Evolutionary conservation across 2,797 vertebrate species (phyloP), one percentile per base, ranked within the genome.

Genomic region (Labroides dimidiatus): DNA sequence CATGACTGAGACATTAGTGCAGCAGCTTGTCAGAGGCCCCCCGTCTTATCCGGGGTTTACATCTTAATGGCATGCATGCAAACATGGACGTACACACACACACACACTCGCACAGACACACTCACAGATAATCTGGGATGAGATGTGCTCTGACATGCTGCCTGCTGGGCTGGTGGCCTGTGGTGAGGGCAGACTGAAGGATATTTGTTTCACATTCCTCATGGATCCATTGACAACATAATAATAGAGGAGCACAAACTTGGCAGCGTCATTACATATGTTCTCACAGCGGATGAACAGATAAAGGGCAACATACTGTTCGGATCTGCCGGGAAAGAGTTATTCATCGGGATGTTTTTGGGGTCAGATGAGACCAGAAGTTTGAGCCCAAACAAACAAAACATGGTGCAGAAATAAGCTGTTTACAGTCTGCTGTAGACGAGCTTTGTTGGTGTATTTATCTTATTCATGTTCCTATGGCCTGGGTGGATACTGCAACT

Each of bases 131-230:
- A 83, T 64, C 67, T 52, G 58, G 61, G 77, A 70, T 79, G 78
- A 77, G 78, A 91, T 87, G 79, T 84, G 87, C 84, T 85, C 76
- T 66, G 84, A 91, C 89, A 89, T 61, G 90, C 83, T 41, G 71
- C 66, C 69, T 49, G 75, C 82, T 49, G 84, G 50, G 69, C 77
- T 21, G 77, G 75, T 78, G 84, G 72, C 72, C 81, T 82, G 82
- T 59, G 66, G 73, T 72, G 75, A 70, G 72, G 59, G 21, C 63
- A 60, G 59, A 68, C 74, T 62, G 72, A 71, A 16, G 71, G 79
- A 80, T 84, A 81, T 80, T 84, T 86, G 81, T 76, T 86, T 88
- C 69, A 78, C 82, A 86, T 92, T 93, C 85, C 75, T 86, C 72
- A 50, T 57, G 77, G 39, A 82, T 82, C 75, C 81, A 81, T 63